Base-by-base conservation (phyloP, 2,888 invertebrate genomes). In the Hypsopygia costalis region DNA sequence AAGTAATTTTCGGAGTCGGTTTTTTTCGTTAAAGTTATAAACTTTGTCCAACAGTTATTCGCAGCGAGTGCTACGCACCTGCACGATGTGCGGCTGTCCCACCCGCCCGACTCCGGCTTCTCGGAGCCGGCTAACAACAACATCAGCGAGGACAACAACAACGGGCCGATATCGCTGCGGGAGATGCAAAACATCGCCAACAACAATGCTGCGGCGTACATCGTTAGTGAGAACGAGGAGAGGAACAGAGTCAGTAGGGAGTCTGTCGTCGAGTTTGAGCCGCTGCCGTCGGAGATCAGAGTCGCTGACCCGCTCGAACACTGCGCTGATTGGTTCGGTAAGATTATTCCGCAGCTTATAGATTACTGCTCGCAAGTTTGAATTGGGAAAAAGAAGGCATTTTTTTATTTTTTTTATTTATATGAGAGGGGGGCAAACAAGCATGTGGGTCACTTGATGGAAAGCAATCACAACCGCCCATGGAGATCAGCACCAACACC, bases 171-270 rank as follows among this genome's bases (percentile, higher is more conserved):
- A 50, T 90, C 90, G 10, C 67, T 87, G 39, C 83, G 89, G 11
- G 90, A 90, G 68, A 81, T 90, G 82, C 90, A 90, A 71, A 90
- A 90, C 69, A 90, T 90, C 55, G 89, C 88, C 46, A 90, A 90
- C 68, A 90, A 90, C 68, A 90, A 90, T 52, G 90, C 90, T 0
- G 73, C 81, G 0, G 86, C 81, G 8, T 90, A 90, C 68, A 90
- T 90, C 56, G 74, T 78, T 50, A 89, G 87, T 54, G 89, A 88
- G 55, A 88, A 88, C 45, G 89, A 89, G 49, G 83, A 88, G 62
- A 55, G 85, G 51, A 85, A 86, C 51, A 62, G 80, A 39, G 69
- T 78, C 48, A 81, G 82, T 52, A 61, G 85, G 9, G 87, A 87
- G 57, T 85, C 86, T 1, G 81, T 85, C 2, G 82, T 87, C 9